phyloP scores from a whole-genome alignment of 1,140 invertebrate species.

The Limonius californicus region DNA sequence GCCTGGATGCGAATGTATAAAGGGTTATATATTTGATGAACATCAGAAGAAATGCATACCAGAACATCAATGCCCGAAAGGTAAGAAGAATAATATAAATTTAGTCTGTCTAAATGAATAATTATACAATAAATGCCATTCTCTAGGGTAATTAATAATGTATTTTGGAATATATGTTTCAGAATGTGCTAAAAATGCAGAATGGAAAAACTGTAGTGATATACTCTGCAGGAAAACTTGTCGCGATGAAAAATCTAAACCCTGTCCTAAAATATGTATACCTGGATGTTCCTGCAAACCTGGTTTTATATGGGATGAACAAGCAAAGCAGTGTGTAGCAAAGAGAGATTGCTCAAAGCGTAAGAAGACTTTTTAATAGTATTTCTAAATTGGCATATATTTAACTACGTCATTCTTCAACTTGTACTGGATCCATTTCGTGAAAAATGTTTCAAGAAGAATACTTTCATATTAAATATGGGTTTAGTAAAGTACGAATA shows the following conservation, averaged over 20 bases:
- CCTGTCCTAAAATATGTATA: conserved; percentile 24
- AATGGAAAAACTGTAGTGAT: conserved; percentile 23
- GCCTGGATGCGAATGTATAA: conserved; percentile 17
- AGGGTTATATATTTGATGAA: conserved; percentile 15
- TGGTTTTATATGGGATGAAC: conserved; percentile 27
- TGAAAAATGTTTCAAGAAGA: too few species aligned
- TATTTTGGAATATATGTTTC: neutral
- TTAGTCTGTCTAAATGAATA: too few species aligned
- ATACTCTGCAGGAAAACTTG: conserved; percentile 23
- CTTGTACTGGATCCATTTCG: too few species aligned
- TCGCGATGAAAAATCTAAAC: conserved; percentile 17
- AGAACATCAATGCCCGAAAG: conserved; percentile 10
- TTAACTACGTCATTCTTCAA: too few species aligned
- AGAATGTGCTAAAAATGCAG: conserved; percentile 24
- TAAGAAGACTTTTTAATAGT: neutral
- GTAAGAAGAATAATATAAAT: conserved; percentile 11
- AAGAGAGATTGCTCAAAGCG: conserved; percentile 17
- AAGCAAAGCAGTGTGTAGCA: conserved; percentile 25
- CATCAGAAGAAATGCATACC: conserved; percentile 17
- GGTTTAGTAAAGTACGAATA: too few species aligned
- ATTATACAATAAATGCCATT: too few species aligned
- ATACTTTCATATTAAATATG: too few species aligned
- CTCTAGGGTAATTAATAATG: neutral
- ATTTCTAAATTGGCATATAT: too few species aligned
- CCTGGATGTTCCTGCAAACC: conserved; percentile 32